Base-by-base conservation (phyloP, 2,888 invertebrate species). In the Steinernema scapterisci region DNA sequence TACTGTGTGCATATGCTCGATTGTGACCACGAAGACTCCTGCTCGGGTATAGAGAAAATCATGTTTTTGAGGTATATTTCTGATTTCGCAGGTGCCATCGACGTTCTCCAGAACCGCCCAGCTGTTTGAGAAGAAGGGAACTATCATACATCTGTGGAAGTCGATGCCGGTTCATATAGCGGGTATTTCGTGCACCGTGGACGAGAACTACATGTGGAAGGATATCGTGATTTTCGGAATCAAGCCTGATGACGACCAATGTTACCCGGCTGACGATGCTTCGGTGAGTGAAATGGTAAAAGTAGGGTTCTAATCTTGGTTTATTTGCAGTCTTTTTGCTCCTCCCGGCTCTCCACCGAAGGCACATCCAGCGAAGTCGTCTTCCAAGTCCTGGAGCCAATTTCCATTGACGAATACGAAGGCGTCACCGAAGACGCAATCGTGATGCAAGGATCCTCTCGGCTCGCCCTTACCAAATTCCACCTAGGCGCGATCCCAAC, bases 181-280 rank as follows among this genome's bases (percentile, higher is more conserved):
- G 56, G 86, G 86, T 13, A 74, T 86, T 11, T 84, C 84, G 16
- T 84, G 75, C 71, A 81, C 83, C 0, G 73, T 77, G 9, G 77
- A 79, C 23, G 72, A 74, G 0, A 76, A 76, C 11, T 74, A 71
- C 3, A 73, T 71, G 11, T 82, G 83, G 80, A 71, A 79, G 19
- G 85, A 86, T 52, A 74, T 86, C 6, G 82, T 84, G 27, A 54
- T 85, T 0, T 77, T 85, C 71, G 86, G 86, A 9, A 71, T 86
- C 27, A 79, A 78, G 46, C 25, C 80, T n/a, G 74, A 73, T 13
- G 76, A 73, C n/a, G 77, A 73, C 25, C 81, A 81, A 27, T 76
- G 16, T 16, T 78, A 48, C n/a, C 48, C 46, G 1, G 43, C 9
- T 1, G 46, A 46, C 16, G 51, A 71, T 16, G 31, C 63, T 13